A percentile compares a stretch with the other conserved stretches of the same genome.
Conservation (phyloP, 2,888 invertebrate genomes). For the Ommatoiulus sabulosus region DNA sequence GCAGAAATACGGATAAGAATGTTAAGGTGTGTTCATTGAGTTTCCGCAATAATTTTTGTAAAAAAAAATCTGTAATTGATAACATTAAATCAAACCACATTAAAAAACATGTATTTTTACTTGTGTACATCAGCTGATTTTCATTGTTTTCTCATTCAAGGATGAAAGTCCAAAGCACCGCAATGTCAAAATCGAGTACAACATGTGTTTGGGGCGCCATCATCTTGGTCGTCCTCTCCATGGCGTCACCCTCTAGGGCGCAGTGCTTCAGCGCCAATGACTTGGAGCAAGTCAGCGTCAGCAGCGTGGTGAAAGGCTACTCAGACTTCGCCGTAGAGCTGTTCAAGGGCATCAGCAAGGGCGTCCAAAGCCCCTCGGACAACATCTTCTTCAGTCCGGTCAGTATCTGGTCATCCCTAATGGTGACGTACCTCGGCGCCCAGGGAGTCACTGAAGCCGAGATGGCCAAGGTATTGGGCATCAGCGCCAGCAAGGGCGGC, state of each 20-base stretch:
- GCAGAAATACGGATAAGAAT: too few relatives aligned
- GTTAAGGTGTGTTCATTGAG: too few relatives aligned
- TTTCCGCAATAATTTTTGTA: too few relatives aligned
- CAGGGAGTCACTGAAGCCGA: conserved; percentile 64
- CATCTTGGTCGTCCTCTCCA: not conserved
- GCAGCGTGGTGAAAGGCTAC: conserved; percentile 17
- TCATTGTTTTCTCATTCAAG: not conserved
- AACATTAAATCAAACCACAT: too few relatives aligned
- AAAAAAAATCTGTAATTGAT: too few relatives aligned
- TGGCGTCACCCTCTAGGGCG: not conserved
- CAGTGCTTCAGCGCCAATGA: not conserved
- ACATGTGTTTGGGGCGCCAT: not conserved
- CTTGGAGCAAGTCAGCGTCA: conserved; percentile 12
- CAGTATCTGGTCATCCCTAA: conserved; percentile 67
- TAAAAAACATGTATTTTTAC: too few relatives aligned
- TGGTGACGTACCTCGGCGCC: conserved; percentile 68
- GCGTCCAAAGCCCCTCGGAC: not conserved
- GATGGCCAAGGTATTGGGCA: conserved; percentile 22
- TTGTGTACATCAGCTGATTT: not conserved
- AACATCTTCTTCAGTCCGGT: conserved; percentile 67
- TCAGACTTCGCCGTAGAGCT: conserved; percentile 52
- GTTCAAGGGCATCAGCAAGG: not conserved
- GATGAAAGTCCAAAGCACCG: not conserved
- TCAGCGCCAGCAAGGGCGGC: conserved; percentile 47
- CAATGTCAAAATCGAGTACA: not conserved